These are phyloP conservation scores for Olivierus martensii DNA, from an alignment of 1,140 invertebrate species.

Conservation along the genomic window DNA sequence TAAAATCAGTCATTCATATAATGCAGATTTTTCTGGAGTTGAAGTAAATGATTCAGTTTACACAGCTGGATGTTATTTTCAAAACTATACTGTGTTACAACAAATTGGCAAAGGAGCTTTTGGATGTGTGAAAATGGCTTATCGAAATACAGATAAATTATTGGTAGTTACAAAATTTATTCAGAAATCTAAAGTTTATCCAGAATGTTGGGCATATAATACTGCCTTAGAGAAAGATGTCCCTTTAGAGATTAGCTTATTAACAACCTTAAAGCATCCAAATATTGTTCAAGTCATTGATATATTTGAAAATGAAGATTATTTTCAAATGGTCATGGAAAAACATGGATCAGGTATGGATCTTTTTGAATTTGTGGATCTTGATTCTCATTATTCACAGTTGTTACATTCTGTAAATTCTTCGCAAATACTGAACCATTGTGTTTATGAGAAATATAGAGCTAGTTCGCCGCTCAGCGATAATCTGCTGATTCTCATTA, in stretches of 20 bases:
- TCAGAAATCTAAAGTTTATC: conserved; percentile 49
- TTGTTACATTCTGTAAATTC: too few relatives aligned
- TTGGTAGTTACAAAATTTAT: conserved; percentile 56
- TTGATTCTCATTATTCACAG: too few relatives aligned
- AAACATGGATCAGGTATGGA: conserved; percentile 67
- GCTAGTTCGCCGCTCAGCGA: too few relatives aligned
- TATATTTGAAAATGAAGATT: conserved; percentile 54
- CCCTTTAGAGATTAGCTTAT: conserved; percentile 51
- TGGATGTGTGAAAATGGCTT: conserved; percentile 54
- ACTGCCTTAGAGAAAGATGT: conserved; percentile 35
- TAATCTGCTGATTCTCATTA: too few relatives aligned
- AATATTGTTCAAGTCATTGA: conserved; percentile 57
- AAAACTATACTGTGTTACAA: conserved; percentile 48
- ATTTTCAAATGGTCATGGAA: conserved; percentile 66
- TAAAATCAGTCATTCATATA: too few relatives aligned
- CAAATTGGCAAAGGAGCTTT: conserved; percentile 62
- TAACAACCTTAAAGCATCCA: conserved; percentile 48
- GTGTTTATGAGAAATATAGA: too few relatives aligned
- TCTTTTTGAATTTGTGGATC: conserved; percentile 62
- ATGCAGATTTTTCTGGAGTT: too few relatives aligned
- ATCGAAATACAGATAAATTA: conserved; percentile 42
- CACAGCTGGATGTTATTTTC: conserved; percentile 39
- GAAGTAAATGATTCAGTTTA: too few relatives aligned
- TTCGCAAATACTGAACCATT: too few relatives aligned
- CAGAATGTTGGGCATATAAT: conserved; percentile 51